Base-by-base conservation (phyloP, 2,888 invertebrate species). In the Plebejus anna region DNA sequence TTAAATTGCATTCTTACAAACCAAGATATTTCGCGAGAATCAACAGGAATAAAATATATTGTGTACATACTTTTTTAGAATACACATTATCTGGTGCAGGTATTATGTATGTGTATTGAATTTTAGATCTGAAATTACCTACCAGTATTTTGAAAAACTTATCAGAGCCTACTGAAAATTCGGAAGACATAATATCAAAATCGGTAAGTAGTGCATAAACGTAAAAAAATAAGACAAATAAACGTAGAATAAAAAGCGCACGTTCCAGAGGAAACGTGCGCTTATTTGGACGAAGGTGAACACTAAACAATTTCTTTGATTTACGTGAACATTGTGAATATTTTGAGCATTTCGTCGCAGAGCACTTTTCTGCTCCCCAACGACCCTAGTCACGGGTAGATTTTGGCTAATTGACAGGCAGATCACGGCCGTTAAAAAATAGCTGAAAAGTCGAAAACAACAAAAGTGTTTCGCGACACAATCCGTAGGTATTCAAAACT, bases 41-140 rank as follows among this genome's bases (percentile, higher is more conserved):
- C 47, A 47, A 47, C 47, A 47, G 47, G 9, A 11, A 9, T 42
- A 42, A 9, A 42, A 55, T 55, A 55, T 16, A 55, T 16, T 55
- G 16, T 55, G 55, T 55, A 22, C 22, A 16, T 16, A 55, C 55
- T 55, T 55, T 51, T 4, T 13, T 13, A 51, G 51, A 13, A 13
- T 51, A 51, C 0, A 51, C 4, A 3, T 13, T 42, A 42, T 42
- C 42, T 2, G 42, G 42, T 42, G 6, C 7, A 38, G 7, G 42
- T 42, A 42, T 9, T 2, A 57, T 7, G 22, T n/a, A 22, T 57
- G n/a, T 59, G 59, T 61, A 28, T 9, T 61, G 61, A 32, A 4
- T 66, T 66, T 36, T 66, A 66, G 66, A 66, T 66, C 32, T 66
- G 5, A 13, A 36, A 66, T 32, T 66, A 66, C 66, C 66, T 13